phyloP scores from a whole-genome alignment of 2,113 vertebrate species.

The Garra rufa region DNA sequence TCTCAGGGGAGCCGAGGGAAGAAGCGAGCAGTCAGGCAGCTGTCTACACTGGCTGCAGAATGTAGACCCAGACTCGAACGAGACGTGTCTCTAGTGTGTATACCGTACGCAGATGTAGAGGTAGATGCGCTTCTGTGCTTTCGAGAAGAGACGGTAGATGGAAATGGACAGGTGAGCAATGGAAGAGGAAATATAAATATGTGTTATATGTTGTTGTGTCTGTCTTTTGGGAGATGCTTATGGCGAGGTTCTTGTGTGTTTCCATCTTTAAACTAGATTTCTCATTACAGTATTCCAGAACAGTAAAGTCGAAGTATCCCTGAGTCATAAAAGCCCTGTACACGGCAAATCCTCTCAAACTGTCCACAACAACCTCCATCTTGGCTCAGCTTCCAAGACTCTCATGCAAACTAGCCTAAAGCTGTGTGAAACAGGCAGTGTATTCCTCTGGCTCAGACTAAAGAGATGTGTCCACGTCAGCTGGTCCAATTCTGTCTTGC shows the following conservation, averaged over 20 bases:
- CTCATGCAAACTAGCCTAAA: conserved; percentile 35
- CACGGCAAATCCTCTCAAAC: conserved; percentile 14
- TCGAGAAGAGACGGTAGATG: neutral
- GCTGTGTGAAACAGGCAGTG: conserved; percentile 54
- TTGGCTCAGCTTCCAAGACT: conserved; percentile 57
- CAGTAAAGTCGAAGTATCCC: neutral
- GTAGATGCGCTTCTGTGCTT: neutral
- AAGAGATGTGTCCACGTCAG: conserved; percentile 60
- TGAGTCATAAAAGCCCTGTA: conserved; percentile 15
- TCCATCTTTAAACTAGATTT: neutral
- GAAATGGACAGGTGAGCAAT: conserved; percentile 45
- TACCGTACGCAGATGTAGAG: conserved; percentile 37
- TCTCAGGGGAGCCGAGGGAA: conserved; percentile 46
- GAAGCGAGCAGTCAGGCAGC: conserved; percentile 54
- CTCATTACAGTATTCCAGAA: conserved; percentile 12
- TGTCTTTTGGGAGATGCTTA: neutral
- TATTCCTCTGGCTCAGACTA: conserved; percentile 61
- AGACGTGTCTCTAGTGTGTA: conserved; percentile 39
- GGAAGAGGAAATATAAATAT: neutral
- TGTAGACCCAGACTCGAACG: conserved; percentile 50
- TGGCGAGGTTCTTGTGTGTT: neutral
- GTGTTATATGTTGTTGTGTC: conserved; percentile 3
- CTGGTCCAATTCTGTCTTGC: conserved; percentile 56
- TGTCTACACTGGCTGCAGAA: conserved; percentile 53
- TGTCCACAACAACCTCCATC: conserved; percentile 52